Evolutionary conservation across 2,113 vertebrate genomes (phyloP), one percentile per base, ranked within the genome.

Genomic region (Boleophthalmus pectinirostris): DNA sequence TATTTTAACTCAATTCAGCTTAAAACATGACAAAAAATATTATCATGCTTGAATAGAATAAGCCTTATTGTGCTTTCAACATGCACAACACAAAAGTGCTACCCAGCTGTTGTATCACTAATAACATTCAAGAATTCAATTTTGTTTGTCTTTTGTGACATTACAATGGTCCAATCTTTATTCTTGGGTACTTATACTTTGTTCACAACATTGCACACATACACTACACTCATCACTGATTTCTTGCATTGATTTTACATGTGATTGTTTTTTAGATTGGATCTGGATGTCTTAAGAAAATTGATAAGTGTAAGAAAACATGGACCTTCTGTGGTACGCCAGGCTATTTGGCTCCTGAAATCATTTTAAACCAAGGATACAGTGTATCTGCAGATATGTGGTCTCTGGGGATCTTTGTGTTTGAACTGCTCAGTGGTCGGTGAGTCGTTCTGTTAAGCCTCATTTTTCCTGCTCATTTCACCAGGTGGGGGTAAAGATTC

Each of bases 251-350:
- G 13, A 24, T 58, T 15, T 23, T 25, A 12, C 21, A 0, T 77
- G 14, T 33, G 0, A 9, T n/a, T n/a, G 69, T 68, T 29, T 56
- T 74, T 3, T 46, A 94, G 94, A 88, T 87, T 15, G 91, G 93
- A 24, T 93, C 92, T 72, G 83, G 90, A 45, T 94, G 92, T 86
- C 69, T 93, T 16, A 94, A 93, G 73, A 86, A 72, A 81, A 78
- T 94, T 15, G 90, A 90, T 13, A 65, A 79, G 73, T 90, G 91
- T 54, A 89, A 86, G 81, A 94, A 92, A 77, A 89, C 91, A 1
- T 94, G 93, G 93, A 94, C 94, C 0, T 94, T 94, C 80, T 94
- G 93, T 60, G 94, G 93, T 0, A 92, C 92, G 3, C 80, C 81
- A 8, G 92, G 92, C 49, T 93, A 93, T 24, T 90, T 93, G 85